Evolutionary conservation across 2,888 invertebrate species (phyloP).

Genomic region (Lumbricus terrestris): DNA sequence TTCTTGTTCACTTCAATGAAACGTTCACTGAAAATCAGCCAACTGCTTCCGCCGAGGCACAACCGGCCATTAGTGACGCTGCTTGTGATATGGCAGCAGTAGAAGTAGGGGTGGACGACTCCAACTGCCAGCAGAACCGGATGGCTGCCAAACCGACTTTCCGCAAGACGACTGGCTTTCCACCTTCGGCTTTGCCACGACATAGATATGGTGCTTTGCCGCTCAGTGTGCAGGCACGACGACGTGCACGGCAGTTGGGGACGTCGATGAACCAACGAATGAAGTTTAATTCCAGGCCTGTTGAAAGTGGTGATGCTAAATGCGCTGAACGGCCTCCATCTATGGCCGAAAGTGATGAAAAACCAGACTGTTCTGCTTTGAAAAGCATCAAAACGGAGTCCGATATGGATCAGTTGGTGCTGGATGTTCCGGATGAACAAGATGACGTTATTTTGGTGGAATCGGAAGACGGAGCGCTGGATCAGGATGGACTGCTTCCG

Average conservation of each 20-base stretch:
- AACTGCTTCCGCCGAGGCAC: not conserved
- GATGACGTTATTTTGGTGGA: conserved; percentile 5
- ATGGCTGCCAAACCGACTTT: not conserved
- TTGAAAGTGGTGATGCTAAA: not conserved
- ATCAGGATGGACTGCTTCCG: not conserved
- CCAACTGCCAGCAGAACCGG: not conserved
- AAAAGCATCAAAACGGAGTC: not conserved
- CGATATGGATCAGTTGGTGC: not conserved
- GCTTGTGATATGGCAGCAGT: not conserved
- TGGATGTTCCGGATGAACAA: not conserved
- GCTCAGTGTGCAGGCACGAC: not conserved
- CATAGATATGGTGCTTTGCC: not conserved
- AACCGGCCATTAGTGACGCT: not conserved
- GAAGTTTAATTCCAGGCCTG: not conserved
- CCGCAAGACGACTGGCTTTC: not conserved
- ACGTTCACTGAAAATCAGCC: conserved; percentile 27
- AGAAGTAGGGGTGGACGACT: not conserved
- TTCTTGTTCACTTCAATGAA: conserved; percentile 35
- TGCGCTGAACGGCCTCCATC: not conserved
- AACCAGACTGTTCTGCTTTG: not conserved
- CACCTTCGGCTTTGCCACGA: not conserved
- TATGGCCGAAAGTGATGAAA: not conserved
- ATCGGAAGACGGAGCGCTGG: not conserved
- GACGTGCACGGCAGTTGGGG: not conserved
- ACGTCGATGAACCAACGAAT: not conserved